These are phyloP conservation scores for Dinocampus coccinellae DNA, from an alignment of 2,888 invertebrate species.

Conservation along the genomic window DNA sequence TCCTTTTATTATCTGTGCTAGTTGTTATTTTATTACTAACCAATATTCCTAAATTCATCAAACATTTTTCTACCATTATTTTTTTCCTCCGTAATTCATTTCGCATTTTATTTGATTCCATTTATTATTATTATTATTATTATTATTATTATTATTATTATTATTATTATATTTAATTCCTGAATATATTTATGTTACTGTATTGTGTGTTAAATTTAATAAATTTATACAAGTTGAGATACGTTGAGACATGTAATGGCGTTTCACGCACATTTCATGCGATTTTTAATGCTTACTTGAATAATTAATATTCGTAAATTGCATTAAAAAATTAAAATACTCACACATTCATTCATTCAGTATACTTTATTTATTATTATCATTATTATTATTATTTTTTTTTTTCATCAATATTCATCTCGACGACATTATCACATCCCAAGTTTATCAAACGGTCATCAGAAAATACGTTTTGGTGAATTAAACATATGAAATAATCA, in stretches of 20 bases:
- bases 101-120: constrained; percentile 12
- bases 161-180: constrained; percentile 24
- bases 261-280: constrained; percentile 23
- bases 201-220: no score
- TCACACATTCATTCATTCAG: background rate
- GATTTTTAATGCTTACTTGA: background rate
- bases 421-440: constrained; percentile 8
- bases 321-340: background rate
- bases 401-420: constrained; percentile 16
- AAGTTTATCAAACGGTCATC: no score
- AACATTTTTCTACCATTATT: constrained; percentile 10
- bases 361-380: no score
- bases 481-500: background rate
- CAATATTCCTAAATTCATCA: background rate
- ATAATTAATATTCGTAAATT: background rate
- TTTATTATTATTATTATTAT: background rate
- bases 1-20: no score
- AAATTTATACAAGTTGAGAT: constrained; percentile 28
- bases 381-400: background rate
- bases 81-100: no score
- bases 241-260: background rate
- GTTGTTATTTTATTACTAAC: background rate
- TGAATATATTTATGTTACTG: no score
- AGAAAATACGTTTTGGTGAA: background rate
- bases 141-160: constrained; percentile 19